Evolutionary conservation across 2,113 vertebrate species (phyloP).

Genomic region (Poeciliopsis retropinna): DNA sequence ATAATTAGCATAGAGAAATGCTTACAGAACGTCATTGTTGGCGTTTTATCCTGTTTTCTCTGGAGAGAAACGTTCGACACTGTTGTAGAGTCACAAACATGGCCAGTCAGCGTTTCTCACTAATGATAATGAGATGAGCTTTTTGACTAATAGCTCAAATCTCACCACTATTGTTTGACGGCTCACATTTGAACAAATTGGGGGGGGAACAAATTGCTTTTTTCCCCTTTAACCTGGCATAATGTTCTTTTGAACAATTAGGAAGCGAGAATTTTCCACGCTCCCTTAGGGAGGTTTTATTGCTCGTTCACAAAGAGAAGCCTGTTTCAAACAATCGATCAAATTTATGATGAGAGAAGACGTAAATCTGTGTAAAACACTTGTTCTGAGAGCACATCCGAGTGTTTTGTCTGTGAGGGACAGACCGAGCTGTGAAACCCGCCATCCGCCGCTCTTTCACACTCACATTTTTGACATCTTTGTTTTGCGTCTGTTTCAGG

Average conservation of each 20-base stretch:
- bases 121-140: constrained; percentile 70
- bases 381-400: constrained; percentile 54
- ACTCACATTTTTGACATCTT: constrained; percentile 56
- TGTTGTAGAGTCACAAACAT: constrained; percentile 43
- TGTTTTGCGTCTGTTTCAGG: constrained; percentile 51
- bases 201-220: constrained; percentile 68
- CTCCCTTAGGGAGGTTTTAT: constrained; percentile 26
- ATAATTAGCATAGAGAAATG: constrained; percentile 62
- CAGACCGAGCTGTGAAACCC: constrained; percentile 52
- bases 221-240: constrained; percentile 41
- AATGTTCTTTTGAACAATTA: constrained; percentile 53
- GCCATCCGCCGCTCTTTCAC: constrained; percentile 41
- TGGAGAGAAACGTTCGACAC: constrained; percentile 53
- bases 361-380: constrained; percentile 40
- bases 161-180: constrained; percentile 51
- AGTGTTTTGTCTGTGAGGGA: constrained; percentile 51
- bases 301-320: constrained; percentile 12
- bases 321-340: constrained; percentile 37
- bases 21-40: constrained; percentile 49
- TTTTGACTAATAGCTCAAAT: constrained; percentile 73
- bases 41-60: constrained; percentile 56
- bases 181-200: constrained; percentile 66
- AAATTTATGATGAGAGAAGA: constrained; percentile 41
- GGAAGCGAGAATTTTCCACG: constrained; percentile 40
- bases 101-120: constrained; percentile 69